These are phyloP conservation scores for Actias luna DNA, from an alignment of 2,888 invertebrate genomes.

Conservation along the genomic window DNA sequence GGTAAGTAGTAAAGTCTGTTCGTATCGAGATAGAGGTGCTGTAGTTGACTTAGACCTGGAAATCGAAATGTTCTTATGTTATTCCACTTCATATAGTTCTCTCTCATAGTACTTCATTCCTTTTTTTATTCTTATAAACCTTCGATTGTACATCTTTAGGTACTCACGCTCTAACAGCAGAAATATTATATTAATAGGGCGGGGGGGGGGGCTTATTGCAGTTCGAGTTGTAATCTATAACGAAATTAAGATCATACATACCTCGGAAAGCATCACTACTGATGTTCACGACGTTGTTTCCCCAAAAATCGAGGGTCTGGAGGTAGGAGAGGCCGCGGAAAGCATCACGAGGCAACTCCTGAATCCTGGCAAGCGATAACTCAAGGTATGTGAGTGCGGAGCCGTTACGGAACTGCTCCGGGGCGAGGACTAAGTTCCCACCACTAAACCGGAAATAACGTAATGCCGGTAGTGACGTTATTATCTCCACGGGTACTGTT, in stretches of 20 bases:
- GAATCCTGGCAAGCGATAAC: constrained; percentile 21
- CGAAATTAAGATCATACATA: too few species aligned
- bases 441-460: constrained; percentile 13
- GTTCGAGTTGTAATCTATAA: too few species aligned
- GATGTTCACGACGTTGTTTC: constrained; percentile 31
- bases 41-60: constrained; percentile 19
- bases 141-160: too few species aligned
- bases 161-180: too few species aligned
- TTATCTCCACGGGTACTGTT: constrained; percentile 5
- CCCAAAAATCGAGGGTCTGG: constrained; percentile 27
- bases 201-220: too few species aligned
- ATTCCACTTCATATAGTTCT: too few species aligned
- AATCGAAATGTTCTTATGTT: background rate
- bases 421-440: background rate
- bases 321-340: constrained; percentile 31
- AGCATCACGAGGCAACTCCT: constrained; percentile 21
- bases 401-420: constrained; percentile 1
- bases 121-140: too few species aligned
- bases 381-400: constrained; percentile 22
- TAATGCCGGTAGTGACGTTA: constrained; percentile 9
- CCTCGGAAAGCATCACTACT: constrained; percentile 28
- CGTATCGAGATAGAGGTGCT: constrained; percentile 8
- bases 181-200: too few species aligned
- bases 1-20: constrained; percentile 17
- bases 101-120: too few species aligned